Evolutionary conservation across 1,140 invertebrate genomes (phyloP).

Genomic region (Tetramorium simillimum): DNA sequence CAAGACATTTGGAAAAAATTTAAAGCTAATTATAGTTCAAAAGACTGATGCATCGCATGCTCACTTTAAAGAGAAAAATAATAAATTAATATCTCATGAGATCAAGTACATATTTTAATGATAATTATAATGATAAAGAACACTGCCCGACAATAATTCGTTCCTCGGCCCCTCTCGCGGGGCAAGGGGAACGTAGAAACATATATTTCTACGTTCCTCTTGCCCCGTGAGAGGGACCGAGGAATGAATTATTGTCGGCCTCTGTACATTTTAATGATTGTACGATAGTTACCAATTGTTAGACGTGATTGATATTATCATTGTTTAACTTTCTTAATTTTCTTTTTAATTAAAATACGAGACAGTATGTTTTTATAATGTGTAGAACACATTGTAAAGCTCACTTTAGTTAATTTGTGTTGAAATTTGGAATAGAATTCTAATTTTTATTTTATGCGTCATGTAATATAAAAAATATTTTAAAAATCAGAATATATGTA

Average conservation of each 20-base stretch:
- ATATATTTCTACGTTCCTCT: too few relatives aligned
- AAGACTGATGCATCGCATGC: not conserved
- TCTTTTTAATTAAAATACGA: not conserved
- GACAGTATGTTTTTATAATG: not conserved
- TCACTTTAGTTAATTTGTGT: not conserved
- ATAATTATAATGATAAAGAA: not conserved
- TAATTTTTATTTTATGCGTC: not conserved
- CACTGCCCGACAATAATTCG: too few relatives aligned
- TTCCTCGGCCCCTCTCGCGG: too few relatives aligned
- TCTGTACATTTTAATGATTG: not conserved
- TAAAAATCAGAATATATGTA: not conserved
- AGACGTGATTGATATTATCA: not conserved
- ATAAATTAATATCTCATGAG: not conserved
- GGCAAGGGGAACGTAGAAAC: too few relatives aligned
- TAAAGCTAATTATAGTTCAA: not conserved
- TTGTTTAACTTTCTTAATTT: not conserved
- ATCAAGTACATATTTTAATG: not conserved
- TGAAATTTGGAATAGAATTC: not conserved
- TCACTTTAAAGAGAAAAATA: not conserved
- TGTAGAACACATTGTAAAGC: not conserved
- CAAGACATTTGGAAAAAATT: not conserved
- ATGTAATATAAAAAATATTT: not conserved
- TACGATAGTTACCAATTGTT: not conserved
- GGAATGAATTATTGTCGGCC: too few relatives aligned
- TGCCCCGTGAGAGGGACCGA: too few relatives aligned